Base-by-base conservation (phyloP, 2,797 vertebrate species). In the Poecilia gillii region DNA sequence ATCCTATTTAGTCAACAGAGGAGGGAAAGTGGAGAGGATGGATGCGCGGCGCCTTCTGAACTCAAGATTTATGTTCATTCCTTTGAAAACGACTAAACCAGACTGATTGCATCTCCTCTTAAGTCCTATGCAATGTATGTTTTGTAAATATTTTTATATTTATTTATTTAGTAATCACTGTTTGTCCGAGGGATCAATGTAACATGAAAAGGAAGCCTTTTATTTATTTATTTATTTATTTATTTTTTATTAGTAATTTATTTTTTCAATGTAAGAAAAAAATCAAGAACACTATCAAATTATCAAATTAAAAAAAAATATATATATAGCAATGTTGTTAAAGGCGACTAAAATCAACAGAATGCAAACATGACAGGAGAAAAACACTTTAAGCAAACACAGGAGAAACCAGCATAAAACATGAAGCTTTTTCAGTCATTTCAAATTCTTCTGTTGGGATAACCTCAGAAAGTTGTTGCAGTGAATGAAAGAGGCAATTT, bases 1-100 rank as follows among this genome's bases (percentile, higher is more conserved):
- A 46, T 72, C 71, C 45, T 47, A 72, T 68, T 68, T 68, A 68
- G 36, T 68, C 64, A 41, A 68, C 36, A 41, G 36, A 41, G 20
- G 36, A 68, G 36, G 23, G 36, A 41, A 68, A 39, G 36, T 36
- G 62, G 62, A 39, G 36, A 18, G 64, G 64, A 68, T 41, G 36
- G 64, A 68, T 68, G 36, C 4, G 5, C 64, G 5, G 64, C 9
- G 3, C 36, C 36, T 68, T 68, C 64, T 41, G 23, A 36, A 23
- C 64, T 41, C 23, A 36, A 23, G 36, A 68, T 68, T 41, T 68
- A 68, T 68, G 20, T 41, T 13, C 2, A 5, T 25, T 68, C 20
- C 11, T 41, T 41, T 20, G 12, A 12, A 41, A 68, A 55, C 23
- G 18, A 66, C 62, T 39, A 31, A 66, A 39, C 33, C 18, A 39